Conservation (phyloP, 2,888 invertebrate genomes). For the Elaeidobius kamerunicus region DNA sequence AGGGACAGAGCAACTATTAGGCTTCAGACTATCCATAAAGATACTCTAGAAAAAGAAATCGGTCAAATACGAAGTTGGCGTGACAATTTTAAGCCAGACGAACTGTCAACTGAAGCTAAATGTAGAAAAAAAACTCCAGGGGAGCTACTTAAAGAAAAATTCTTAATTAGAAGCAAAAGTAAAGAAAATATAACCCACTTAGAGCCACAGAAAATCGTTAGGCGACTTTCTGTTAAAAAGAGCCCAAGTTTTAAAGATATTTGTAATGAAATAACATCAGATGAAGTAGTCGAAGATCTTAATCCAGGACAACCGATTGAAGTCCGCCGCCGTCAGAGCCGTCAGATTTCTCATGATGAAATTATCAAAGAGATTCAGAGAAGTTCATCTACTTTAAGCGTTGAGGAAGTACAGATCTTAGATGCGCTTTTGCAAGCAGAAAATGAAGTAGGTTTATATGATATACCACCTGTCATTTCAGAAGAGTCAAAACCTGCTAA, state of each 20-base stretch:
- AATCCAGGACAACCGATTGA: conserved; percentile 53
- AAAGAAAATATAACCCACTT: conserved; percentile 48
- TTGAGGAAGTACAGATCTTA: conserved; percentile 55
- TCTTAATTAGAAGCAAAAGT: conserved; percentile 64
- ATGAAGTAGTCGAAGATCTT: conserved; percentile 53
- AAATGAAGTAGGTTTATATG: conserved; percentile 24
- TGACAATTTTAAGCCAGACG: conserved; percentile 59
- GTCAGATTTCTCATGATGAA: conserved; percentile 43
- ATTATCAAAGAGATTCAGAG: conserved; percentile 50
- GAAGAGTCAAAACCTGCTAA: conserved; percentile 32
- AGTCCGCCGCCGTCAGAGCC: conserved; percentile 48
- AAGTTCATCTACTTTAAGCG: conserved; percentile 58
- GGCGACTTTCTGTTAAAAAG: conserved; percentile 35
- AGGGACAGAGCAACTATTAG: conserved; percentile 73
- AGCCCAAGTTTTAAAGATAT: conserved; percentile 56
- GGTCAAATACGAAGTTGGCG: conserved; percentile 54
- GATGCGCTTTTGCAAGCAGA: conserved; percentile 43
- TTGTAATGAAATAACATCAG: conserved; percentile 54
- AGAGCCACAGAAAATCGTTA: conserved; percentile 31
- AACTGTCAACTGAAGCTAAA: conserved; percentile 46
- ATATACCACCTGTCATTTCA: conserved; percentile 15
- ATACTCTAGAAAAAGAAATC: conserved; percentile 40
- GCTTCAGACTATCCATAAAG: conserved; percentile 60
- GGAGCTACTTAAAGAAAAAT: conserved; percentile 73
- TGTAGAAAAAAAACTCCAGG: conserved; percentile 55